Evolutionary conservation across 2,888 invertebrate species (phyloP), one percentile per base, ranked within the genome.

Genomic region (Anagyrus pseudococci): DNA sequence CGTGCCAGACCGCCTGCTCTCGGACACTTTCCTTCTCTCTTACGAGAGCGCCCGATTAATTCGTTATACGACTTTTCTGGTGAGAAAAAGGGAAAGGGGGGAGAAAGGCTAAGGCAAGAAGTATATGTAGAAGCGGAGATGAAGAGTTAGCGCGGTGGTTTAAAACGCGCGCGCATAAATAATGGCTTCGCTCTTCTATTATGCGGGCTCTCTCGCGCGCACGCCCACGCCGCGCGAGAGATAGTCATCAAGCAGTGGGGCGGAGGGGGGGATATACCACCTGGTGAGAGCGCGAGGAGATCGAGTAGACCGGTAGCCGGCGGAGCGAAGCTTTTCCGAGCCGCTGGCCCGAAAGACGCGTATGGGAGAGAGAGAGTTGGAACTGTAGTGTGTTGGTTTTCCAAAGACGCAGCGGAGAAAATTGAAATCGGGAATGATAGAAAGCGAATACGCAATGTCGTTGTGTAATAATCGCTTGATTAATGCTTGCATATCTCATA

Each of bases 91-190:
- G 20, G 46, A 20, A 46, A 57, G 25, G 48, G 20, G 13, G 26
- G 20, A 41, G 15, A 37, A 37, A 26, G 20, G 19, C 4, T 4
- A 4, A 1, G 10, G 17, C n/a, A n/a, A 53, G 17, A 25, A 41
- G 25, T 25, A 40, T 7, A 10, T 4, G 17, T 7, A 1, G 19
- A 23, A 15, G 33, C 22, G 49, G 46, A 52, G 33, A 52, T n/a
- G n/a, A n/a, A n/a, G n/a, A n/a, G n/a, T n/a, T n/a, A n/a, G n/a
- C n/a, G n/a, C n/a, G n/a, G n/a, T n/a, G n/a, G n/a, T n/a, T n/a
- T n/a, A n/a, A n/a, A n/a, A n/a, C n/a, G n/a, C n/a, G 20, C 33
- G 43, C 23, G 52, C 41, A 59, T 64, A 64, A 60, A 60, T 64
- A 53, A 52, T 53, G 26, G 47, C 47, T 56, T 63, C 13, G 59